Evolutionary conservation across 2,888 invertebrate species (phyloP), one percentile per base, ranked within the genome.

Genomic region (Callyntrura sp.): DNA sequence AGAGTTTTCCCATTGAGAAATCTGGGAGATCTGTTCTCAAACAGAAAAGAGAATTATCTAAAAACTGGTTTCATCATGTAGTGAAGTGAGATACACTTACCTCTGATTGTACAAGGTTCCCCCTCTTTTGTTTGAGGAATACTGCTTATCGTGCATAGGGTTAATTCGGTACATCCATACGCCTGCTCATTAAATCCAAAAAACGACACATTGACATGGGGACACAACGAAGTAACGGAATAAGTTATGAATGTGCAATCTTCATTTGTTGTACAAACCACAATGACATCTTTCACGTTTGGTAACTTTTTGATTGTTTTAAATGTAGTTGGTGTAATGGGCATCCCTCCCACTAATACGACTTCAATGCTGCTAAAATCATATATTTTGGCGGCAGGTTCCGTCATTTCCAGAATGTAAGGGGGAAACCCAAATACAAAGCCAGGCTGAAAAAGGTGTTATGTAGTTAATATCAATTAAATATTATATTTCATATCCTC

Each of bases 381-480:
- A 70, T 82, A 79, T 11, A 73, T 84, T 20, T 84, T 12, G 0
- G 55, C 88, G 43, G 86, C 79, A 0, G 86, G 20, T 25, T 60
- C 51, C 12, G 73, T 84, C 70, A 89, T 57, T 43, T 86, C 57
- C 11, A 89, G 20, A n/a, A 91, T 28, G 43, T 70, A 91, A 9
- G 85, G 57, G 14, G 91, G 86, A 23, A 91, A 86, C 0, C 83
- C 89, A 70, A 91, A 89, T 23, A 82, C 68, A n/a, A 60, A 25
- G 3, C 90, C 90, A 12, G 90, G 90, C 90, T 90, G n/a, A 25
- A 65, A n/a, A n/a, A n/a, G n/a, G n/a, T n/a, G n/a, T n/a, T 25
- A 25, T 25, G 23, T 25, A 11, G 5, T 25, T 3, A 43, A 48
- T 14, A 57, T 0, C 48, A 51, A 48, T 45, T 48, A 12, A 3